Conservation (phyloP, 1,140 invertebrate species). For the Homalodisca vitripennis region DNA sequence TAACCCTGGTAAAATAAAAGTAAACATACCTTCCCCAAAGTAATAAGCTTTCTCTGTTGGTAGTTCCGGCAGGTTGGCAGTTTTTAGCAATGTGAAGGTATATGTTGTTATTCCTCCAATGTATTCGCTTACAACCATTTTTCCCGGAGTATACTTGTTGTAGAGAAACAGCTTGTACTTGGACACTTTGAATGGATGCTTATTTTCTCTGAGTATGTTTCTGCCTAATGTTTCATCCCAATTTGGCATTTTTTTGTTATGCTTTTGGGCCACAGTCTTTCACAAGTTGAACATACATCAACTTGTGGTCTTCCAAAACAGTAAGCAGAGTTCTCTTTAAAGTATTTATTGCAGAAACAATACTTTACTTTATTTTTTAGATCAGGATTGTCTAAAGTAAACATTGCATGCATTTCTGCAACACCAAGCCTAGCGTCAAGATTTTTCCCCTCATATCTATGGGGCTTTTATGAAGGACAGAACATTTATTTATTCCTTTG, state of each 20-base stretch:
- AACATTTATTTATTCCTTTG: too few species aligned
- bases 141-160: not conserved
- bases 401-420: slow-evolving; percentile 5
- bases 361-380: too few species aligned
- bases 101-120: too few species aligned
- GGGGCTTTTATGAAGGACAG: too few species aligned
- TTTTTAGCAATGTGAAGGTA: not conserved
- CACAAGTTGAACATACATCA: not conserved
- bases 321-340: too few species aligned
- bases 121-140: not conserved
- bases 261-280: not conserved
- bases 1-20: not conserved
- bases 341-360: too few species aligned
- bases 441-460: too few species aligned
- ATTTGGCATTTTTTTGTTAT: not conserved
- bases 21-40: not conserved
- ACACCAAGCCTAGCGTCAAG: slow-evolving; percentile 12
- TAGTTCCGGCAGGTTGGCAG: not conserved
- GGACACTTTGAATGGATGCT: not conserved
- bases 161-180: not conserved
- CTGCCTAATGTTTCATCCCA: not conserved
- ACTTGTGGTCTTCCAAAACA: too few species aligned
- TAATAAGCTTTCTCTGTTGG: not conserved
- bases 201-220: not conserved
- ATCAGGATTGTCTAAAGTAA: not conserved